Evolutionary conservation across 2,113 vertebrate genomes (phyloP).

Genomic region (Pteruthius melanotis): DNA sequence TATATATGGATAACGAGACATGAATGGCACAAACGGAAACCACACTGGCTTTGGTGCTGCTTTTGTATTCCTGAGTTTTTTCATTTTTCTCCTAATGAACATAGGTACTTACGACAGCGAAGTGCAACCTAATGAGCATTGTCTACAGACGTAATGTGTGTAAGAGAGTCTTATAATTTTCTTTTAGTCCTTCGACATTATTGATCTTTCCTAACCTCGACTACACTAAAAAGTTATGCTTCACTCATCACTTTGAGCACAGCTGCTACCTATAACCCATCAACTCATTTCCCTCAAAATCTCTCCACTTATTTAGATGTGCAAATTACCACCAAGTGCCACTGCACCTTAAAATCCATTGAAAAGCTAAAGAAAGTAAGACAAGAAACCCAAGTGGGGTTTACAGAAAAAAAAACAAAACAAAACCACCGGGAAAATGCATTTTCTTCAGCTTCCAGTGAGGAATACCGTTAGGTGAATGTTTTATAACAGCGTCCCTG

Average conservation of each 20-base stretch:
- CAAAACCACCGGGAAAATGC: background rate
- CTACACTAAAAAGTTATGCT: background rate
- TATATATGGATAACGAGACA: background rate
- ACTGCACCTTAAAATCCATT: rapidly evolving
- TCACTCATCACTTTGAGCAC: background rate
- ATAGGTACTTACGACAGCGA: background rate
- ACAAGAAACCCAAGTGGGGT: rapidly evolving
- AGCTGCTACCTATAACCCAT: background rate
- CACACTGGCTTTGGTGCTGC: background rate
- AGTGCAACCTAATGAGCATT: background rate
- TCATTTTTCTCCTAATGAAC: background rate
- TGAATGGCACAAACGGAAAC: background rate
- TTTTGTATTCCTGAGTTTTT: background rate
- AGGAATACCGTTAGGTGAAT: rapidly evolving
- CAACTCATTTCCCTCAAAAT: background rate
- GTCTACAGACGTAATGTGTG: background rate
- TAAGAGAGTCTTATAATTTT: background rate
- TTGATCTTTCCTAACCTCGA: background rate
- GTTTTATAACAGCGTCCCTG: rapidly evolving
- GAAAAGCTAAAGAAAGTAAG: background rate
- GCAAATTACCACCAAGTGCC: background rate
- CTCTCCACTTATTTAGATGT: background rate
- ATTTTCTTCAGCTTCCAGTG: background rate
- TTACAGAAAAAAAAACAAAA: background rate
- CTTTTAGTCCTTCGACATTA: background rate